These are phyloP conservation scores for Ceratitis capitata DNA, from an alignment of 1,140 invertebrate species.

Conservation along the genomic window DNA sequence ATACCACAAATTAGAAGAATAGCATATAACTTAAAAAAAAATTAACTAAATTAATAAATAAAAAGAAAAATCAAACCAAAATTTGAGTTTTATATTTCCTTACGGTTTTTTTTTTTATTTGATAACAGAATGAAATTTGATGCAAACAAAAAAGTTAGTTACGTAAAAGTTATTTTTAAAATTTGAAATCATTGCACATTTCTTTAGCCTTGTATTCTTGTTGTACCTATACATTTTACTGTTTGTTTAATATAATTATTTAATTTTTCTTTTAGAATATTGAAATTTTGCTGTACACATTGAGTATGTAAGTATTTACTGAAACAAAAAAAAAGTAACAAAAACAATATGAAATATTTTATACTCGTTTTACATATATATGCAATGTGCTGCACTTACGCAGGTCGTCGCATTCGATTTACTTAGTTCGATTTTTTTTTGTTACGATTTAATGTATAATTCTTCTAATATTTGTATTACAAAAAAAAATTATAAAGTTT, in stretches of 20 bases:
- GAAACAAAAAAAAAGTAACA: not conserved
- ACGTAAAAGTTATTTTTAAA: not conserved
- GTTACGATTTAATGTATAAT: not conserved
- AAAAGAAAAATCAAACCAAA: not conserved
- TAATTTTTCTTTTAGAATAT: too few species aligned
- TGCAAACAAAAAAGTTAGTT: not conserved
- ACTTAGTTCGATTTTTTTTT: not conserved
- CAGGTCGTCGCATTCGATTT: too few species aligned
- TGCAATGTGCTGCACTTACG: not conserved
- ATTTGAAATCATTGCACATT: slow-evolving; percentile 7
- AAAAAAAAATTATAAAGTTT: not conserved
- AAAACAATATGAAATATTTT: not conserved
- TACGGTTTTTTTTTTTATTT: not conserved
- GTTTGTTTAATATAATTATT: too few species aligned
- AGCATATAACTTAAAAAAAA: not conserved
- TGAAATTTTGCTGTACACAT: not conserved
- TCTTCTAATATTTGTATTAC: not conserved
- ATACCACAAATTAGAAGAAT: too few species aligned
- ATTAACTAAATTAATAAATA: not conserved
- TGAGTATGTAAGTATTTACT: too few species aligned
- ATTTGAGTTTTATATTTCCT: not conserved
- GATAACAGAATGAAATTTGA: not conserved
- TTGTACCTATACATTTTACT: too few species aligned
- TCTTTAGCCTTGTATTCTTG: not conserved
- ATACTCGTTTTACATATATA: not conserved